A percentile compares a stretch with the other conserved stretches of the same genome.
phyloP scores from a whole-genome alignment of 1,140 invertebrate species.

The Magallana ariakensis region DNA sequence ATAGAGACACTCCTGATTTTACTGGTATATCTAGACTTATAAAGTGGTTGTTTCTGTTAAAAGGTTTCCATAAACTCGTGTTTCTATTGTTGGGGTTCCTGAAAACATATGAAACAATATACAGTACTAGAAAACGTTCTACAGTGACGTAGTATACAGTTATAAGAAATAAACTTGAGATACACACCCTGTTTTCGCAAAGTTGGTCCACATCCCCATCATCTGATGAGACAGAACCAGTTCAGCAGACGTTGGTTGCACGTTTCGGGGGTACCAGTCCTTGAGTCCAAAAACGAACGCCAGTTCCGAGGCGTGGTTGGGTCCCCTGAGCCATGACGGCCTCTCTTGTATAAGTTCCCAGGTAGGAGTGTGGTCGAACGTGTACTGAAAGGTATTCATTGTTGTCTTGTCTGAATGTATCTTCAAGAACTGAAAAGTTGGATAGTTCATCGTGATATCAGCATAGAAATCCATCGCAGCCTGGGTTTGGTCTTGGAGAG shows the following conservation, averaged over 20 bases:
- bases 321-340: conserved; percentile 54
- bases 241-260: background rate
- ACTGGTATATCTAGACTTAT: background rate
- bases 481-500: background rate
- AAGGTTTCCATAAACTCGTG: background rate
- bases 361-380: conserved; percentile 46
- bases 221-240: conserved; percentile 50
- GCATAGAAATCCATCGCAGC: conserved; percentile 6
- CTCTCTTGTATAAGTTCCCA: conserved; percentile 38
- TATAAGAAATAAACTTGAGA: background rate
- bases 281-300: conserved; percentile 61
- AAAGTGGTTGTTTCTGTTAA: conserved; percentile 1
- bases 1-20: background rate
- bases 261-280: conserved; percentile 38
- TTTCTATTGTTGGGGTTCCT: conserved; percentile 5
- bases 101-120: background rate
- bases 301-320: conserved; percentile 66
- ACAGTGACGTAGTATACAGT: too few relatives aligned
- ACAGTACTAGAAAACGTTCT: too few relatives aligned
- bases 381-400: conserved; percentile 44
- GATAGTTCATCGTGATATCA: conserved; percentile 36
- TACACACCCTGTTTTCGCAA: conserved; percentile 65
- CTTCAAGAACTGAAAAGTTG: conserved; percentile 2
- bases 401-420: conserved; percentile 12
- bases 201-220: conserved; percentile 65